Percentiles rank a stretch among this genome's conserved stretches.
These are phyloP conservation scores for Noctua pronuba DNA, from an alignment of 2,888 invertebrate genomes.

Conservation along the genomic window DNA sequence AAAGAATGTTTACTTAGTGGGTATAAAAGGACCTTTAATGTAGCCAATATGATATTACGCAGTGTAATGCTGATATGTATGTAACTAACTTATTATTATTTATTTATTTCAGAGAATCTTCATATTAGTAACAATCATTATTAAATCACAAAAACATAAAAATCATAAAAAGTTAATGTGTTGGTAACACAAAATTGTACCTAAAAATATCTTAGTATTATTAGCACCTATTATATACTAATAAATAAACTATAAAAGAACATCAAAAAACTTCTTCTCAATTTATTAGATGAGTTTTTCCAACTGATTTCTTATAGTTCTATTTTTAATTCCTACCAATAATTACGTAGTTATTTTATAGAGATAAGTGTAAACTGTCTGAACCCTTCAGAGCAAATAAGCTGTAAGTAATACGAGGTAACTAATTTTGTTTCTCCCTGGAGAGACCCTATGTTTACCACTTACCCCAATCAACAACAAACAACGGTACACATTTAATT, in stretches of 20 bases:
- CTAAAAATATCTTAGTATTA: no score
- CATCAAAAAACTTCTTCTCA: no score
- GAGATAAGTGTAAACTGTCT: background rate
- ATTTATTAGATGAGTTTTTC: background rate
- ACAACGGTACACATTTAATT: conserved; percentile 47
- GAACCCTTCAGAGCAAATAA: conserved; percentile 6
- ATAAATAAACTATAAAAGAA: no score
- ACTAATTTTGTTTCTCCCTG: conserved; percentile 43
- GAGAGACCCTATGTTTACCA: conserved; percentile 36
- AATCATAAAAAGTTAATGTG: no score
- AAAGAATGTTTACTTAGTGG: background rate
- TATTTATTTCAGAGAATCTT: no score
- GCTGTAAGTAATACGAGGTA: conserved; percentile 13
- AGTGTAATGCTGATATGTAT: no score
- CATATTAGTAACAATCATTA: no score
- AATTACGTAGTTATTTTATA: background rate
- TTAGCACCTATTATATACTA: no score
- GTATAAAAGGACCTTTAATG: background rate
- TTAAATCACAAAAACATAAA: no score
- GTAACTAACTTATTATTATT: no score
- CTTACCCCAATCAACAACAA: conserved; percentile 36
- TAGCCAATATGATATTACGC: no score
- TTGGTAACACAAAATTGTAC: no score
- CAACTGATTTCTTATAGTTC: background rate
- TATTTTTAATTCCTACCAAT: background rate